Conservation (phyloP, 92 coral and sea anemone species). For the Meandrina meandrites region DNA sequence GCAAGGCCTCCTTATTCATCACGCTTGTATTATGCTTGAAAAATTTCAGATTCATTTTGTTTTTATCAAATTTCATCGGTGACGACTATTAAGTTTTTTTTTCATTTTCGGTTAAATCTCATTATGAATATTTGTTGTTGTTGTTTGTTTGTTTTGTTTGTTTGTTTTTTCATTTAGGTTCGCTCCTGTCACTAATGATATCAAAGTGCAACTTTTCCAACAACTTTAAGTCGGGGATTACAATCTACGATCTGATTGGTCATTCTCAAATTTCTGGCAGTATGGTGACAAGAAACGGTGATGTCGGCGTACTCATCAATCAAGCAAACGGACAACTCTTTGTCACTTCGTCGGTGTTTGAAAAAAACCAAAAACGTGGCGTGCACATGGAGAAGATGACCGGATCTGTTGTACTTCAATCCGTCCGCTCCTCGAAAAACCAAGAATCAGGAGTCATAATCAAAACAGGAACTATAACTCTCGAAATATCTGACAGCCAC, state of each 20-base stretch:
- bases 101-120: too few species aligned
- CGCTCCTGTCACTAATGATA: background rate
- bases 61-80: too few species aligned
- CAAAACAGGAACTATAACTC: background rate
- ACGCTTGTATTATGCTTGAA: too few species aligned
- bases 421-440: conserved; percentile 20
- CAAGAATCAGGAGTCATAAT: conserved; percentile 16
- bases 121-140: too few species aligned
- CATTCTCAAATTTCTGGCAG: conserved; percentile 1
- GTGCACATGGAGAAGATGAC: background rate
- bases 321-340: conserved; percentile 3
- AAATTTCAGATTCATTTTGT: too few species aligned
- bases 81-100: too few species aligned
- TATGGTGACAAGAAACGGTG: background rate
- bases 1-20: too few species aligned
- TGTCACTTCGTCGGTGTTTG: background rate
- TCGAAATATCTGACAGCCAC: background rate
- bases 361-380: conserved; percentile 8
- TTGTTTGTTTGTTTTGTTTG: too few species aligned
- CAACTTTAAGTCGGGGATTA: conserved; percentile 15
- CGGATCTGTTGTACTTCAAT: conserved; percentile 1
- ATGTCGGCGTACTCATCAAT: background rate
- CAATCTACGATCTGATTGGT: conserved; percentile 19
- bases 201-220: conserved; percentile 15
- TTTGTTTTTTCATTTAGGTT: background rate